Evolutionary conservation across 2,888 invertebrate genomes (phyloP), one percentile per base, ranked within the genome.

Genomic region (Schrankia costaestrigalis): DNA sequence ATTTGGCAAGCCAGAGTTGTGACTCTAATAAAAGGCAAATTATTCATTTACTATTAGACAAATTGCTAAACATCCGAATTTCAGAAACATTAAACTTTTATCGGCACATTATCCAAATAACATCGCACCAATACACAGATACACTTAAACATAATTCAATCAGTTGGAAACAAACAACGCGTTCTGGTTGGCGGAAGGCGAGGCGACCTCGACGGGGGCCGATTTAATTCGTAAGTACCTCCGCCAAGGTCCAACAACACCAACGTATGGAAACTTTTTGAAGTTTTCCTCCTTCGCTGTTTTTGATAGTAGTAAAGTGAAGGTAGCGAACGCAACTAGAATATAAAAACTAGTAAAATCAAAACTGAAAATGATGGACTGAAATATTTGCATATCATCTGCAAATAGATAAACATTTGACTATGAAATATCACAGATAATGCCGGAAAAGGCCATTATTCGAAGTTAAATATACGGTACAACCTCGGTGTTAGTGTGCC

Each of bases 201-300:
- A 31, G 35, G 37, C 56, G 75, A 62, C 77, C 78, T 77, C 73
- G 71, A 40, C 48, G 46, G 68, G 58, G 72, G 68, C 72, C 74
- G 63, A 59, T 63, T 71, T 68, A 69, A 77, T 77, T 76, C 75
- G 74, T 77, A 71, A 72, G 73, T 70, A 67, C 65, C 59, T n/a
- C 56, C 56, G 49, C 63, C 79, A 80, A 80, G 79, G 80, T 76
- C 68, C 64, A 43, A 48, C 57, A 46, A 46, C 63, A 56, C 45
- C 53, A 43, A 47, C 56, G 65, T 61, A 68, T 67, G 63, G 64
- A 65, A 68, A 70, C 59, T 70, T 70, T 56, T 69, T 53, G 42
- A 41, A 59, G 56, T 65, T 67, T 66, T 66, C 69, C 62, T 63
- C 56, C 45, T 51, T 41, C 40, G 51, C 29, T 41, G 41, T 44